A percentile compares a stretch with the other conserved stretches of the same genome.
Evolutionary conservation across 2,113 vertebrate species (phyloP).

Genomic region (Aegithalos caudatus): DNA sequence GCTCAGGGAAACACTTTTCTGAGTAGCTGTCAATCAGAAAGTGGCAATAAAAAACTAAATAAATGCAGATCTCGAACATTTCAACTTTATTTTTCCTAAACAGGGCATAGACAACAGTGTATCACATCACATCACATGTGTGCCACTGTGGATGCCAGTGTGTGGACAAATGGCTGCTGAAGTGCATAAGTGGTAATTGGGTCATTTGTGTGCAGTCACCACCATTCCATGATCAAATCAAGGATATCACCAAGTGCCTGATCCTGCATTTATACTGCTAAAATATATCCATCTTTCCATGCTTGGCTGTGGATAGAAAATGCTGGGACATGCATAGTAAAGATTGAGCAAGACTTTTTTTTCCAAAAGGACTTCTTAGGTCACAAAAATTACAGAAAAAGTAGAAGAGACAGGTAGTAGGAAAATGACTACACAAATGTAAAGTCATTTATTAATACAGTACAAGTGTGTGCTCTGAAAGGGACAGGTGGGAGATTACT

Average conservation of each 20-base stretch:
- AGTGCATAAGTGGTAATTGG: not conserved
- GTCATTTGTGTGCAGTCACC: not conserved
- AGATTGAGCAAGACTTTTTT: not conserved
- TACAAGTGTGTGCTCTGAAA: not conserved
- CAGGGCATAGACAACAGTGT: not conserved
- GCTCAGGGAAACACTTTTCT: not conserved
- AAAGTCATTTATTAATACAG: not conserved
- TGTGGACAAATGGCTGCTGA: not conserved
- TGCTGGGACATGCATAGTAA: not conserved
- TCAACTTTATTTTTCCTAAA: not conserved
- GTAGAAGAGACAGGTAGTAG: not conserved
- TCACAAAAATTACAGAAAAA: not conserved
- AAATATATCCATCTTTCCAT: not conserved
- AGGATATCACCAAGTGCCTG: not conserved
- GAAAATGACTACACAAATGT: not conserved
- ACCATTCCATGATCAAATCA: not conserved
- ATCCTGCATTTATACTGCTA: not conserved
- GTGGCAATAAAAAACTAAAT: not conserved
- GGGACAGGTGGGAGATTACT: not conserved
- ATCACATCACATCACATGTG: not conserved
- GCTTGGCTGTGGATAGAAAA: not conserved
- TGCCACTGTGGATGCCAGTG: not conserved
- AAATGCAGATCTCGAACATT: not conserved
- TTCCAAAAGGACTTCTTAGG: not conserved
- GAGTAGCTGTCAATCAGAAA: constrained; percentile 38